Evolutionary conservation across 2,113 vertebrate genomes (phyloP), one percentile per base, ranked within the genome.

Genomic region (Apus apus): DNA sequence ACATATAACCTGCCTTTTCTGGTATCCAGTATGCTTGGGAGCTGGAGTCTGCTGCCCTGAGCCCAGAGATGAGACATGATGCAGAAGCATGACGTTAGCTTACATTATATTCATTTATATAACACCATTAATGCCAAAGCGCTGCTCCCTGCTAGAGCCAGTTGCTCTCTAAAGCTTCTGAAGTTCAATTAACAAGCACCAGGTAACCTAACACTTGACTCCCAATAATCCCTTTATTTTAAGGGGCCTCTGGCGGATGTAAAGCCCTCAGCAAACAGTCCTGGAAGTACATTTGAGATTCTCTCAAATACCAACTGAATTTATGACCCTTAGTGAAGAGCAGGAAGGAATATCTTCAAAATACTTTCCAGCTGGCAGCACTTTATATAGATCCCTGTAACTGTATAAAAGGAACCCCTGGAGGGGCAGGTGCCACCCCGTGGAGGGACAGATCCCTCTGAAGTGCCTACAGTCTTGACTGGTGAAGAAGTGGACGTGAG

Each of bases 141-240:
- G 54, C 80, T 91, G 93, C 87, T 94, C 94, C 60, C 92, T 74
- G 84, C 87, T 91, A 80, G 76, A 93, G 93, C 87, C 95, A 97
- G 97, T 97, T 97, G 97, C 93, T 96, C 26, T 0, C 93, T 93
- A 96, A 96, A 96, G 91, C 93, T 79, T 96, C 97, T 96, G 94
- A 96, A 95, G 93, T 96, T 95, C 95, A 97, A 95, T 97, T 97
- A 97, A 94, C 95, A 97, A 96, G 93, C 92, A 78, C 72, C 93
- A 97, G 95, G 97, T 97, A 97, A 97, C 95, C 76, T 97, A 96
- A 97, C 96, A 97, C 95, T 97, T 95, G 89, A 92, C 85, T 96
- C 66, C 64, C 78, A 96, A 96, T 96, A 97, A 97, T 96, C 97
- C 94, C 92, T 97, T 97, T 97, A 97, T 97, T 97, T 97, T 97